Percentiles rank a stretch among this genome's conserved stretches.
Evolutionary conservation across 64 coral and sea anemone genomes (phyloP).

Genomic region (Pocillopora damicornis): DNA sequence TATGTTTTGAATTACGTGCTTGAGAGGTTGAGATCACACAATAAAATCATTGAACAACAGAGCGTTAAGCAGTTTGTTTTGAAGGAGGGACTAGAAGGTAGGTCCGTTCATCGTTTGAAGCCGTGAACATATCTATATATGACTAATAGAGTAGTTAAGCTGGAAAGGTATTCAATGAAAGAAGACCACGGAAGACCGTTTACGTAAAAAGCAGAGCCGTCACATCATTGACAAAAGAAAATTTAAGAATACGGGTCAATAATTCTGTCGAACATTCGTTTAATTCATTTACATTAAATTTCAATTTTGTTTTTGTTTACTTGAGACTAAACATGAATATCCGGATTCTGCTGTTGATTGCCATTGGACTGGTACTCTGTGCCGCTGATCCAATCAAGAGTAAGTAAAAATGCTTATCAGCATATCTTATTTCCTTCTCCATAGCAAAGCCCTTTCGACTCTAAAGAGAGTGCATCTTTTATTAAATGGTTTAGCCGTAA

Average conservation of each 20-base stretch:
- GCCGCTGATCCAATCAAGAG: slow-evolving; percentile 23
- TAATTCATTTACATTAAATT: background rate
- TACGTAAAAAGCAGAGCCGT: too few species aligned
- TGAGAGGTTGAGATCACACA: background rate
- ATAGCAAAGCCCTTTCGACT: background rate
- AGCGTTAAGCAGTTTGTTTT: slow-evolving; percentile 6
- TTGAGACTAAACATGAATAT: slow-evolving; percentile 3
- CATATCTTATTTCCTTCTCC: background rate
- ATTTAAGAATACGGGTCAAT: too few species aligned
- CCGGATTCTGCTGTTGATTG: background rate
- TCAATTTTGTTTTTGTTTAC: background rate
- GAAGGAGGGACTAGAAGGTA: background rate
- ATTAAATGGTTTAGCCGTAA: too few species aligned
- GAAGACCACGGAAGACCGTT: too few species aligned
- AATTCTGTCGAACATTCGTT: background rate
- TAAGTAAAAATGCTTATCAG: background rate
- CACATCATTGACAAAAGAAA: too few species aligned
- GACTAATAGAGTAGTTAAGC: too few species aligned
- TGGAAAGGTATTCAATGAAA: too few species aligned
- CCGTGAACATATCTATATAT: background rate
- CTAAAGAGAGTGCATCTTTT: too few species aligned
- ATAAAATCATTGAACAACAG: background rate
- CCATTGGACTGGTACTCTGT: slow-evolving; percentile 7
- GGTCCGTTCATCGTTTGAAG: background rate
- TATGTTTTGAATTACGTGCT: slow-evolving; percentile 6